These are phyloP conservation scores for Anarrhichthys ocellatus DNA, from an alignment of 2,113 vertebrate genomes.

Conservation along the genomic window DNA sequence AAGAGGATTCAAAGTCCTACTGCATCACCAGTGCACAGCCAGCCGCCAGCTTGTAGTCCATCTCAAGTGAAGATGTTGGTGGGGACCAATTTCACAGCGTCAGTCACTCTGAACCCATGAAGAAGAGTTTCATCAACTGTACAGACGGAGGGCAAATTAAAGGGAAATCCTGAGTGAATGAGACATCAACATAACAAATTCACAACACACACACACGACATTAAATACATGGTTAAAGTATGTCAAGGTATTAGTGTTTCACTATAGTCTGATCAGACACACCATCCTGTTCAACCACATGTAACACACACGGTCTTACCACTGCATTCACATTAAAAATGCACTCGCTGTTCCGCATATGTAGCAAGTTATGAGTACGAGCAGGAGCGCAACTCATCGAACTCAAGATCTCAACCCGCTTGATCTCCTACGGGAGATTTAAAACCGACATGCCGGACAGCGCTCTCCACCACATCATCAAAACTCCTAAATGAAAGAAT, in stretches of 20 bases:
- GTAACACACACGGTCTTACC: background rate
- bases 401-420: background rate
- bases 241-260: background rate
- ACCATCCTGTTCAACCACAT: background rate
- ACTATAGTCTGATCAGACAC: background rate
- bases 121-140: background rate
- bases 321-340: background rate
- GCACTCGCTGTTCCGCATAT: background rate
- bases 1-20: background rate
- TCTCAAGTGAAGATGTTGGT: background rate
- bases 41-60: conserved; percentile 1
- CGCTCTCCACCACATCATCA: background rate
- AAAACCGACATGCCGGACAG: background rate
- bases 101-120: background rate
- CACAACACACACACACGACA: background rate
- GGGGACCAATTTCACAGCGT: background rate
- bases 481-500: background rate
- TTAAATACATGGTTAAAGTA: background rate
- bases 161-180: background rate
- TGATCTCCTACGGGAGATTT: background rate
- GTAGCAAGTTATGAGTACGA: background rate
- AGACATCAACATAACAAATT: background rate
- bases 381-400: background rate
- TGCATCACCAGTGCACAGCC: background rate
- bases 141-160: background rate